These are phyloP conservation scores for Mesocentrotus franciscanus DNA, from an alignment of 53 echinoderm and acorn worm genomes.

Conservation along the genomic window DNA sequence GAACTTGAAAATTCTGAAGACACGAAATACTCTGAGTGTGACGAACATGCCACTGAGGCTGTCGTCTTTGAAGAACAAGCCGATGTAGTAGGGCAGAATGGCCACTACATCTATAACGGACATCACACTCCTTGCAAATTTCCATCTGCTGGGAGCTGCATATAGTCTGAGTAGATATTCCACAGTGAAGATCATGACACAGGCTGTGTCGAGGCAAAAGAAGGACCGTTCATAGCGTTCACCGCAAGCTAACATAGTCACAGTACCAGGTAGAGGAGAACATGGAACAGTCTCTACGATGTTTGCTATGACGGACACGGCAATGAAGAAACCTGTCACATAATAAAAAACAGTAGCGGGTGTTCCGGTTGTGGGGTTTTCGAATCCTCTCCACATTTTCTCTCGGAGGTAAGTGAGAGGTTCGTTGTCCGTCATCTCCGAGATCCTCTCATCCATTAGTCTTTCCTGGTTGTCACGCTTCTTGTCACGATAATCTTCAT, in stretches of 20 bases:
- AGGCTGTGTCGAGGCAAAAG: slow-evolving; percentile 97
- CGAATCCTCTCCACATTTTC: slow-evolving; percentile 97
- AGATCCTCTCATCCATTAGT: slow-evolving; percentile 93
- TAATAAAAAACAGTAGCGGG: slow-evolving; percentile 94
- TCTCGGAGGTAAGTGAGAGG: slow-evolving; percentile 78
- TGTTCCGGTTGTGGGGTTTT: slow-evolving; percentile 92
- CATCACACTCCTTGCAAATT: slow-evolving; percentile 97
- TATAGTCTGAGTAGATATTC: slow-evolving; percentile 95
- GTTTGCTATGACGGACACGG: slow-evolving; percentile 95
- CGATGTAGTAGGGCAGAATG: slow-evolving; percentile 97
- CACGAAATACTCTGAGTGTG: slow-evolving; percentile 97
- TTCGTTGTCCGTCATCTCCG: slow-evolving; percentile 86
- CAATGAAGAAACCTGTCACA: slow-evolving; percentile 98
- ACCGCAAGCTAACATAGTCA: slow-evolving; percentile 83
- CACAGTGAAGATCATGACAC: slow-evolving; percentile 96
- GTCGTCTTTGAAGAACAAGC: slow-evolving; percentile 93
- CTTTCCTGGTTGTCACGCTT: slow-evolving; percentile 92
- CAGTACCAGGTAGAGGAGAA: slow-evolving; percentile 88
- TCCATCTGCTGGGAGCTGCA: slow-evolving; percentile 91
- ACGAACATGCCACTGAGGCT: slow-evolving; percentile 97
- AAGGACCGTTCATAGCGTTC: slow-evolving; percentile 87
- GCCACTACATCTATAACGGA: slow-evolving; percentile 98
- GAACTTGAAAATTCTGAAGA: slow-evolving; percentile 99
- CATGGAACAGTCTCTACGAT: slow-evolving; percentile 94
- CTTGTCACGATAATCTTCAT: slow-evolving; percentile 97